Evolutionary conservation across 2,888 invertebrate genomes (phyloP).

Genomic region (Drosophila buzzatii): DNA sequence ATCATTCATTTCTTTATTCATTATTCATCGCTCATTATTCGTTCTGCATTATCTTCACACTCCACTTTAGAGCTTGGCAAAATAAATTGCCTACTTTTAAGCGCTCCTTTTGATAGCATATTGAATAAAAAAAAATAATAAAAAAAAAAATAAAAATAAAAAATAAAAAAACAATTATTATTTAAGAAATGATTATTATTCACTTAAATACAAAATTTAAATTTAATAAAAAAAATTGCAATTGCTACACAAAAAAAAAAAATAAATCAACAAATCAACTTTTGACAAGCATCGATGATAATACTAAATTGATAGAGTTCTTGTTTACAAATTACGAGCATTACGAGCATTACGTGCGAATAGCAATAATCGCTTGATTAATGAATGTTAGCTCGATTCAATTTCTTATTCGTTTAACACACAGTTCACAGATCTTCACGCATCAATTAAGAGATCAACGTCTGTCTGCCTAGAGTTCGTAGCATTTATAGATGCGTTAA

Average conservation of each 20-base stretch:
- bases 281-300: not conserved
- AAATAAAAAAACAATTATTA: not conserved
- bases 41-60: not conserved
- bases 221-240: too few species aligned
- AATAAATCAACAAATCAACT: not conserved
- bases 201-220: too few species aligned
- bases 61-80: not conserved
- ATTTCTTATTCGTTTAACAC: slow-evolving; percentile 19
- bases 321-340: slow-evolving; percentile 1
- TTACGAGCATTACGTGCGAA: slow-evolving; percentile 4
- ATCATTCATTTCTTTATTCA: not conserved
- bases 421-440: slow-evolving; percentile 35
- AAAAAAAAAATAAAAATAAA: not conserved
- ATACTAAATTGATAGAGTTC: too few species aligned
- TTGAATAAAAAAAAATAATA: not conserved
- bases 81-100: slow-evolving; percentile 46
- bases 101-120: slow-evolving; percentile 3
- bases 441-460: slow-evolving; percentile 44
- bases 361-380: slow-evolving; percentile 31
- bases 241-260: not conserved
- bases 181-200: not conserved
- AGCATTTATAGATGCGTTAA: slow-evolving; percentile 13
- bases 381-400: slow-evolving; percentile 23
- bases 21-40: not conserved
- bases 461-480: slow-evolving; percentile 10